A percentile compares a stretch with the other conserved stretches of the same genome.
phyloP scores from a whole-genome alignment of 2,888 invertebrate genomes.

The Drosophila picticornis region DNA sequence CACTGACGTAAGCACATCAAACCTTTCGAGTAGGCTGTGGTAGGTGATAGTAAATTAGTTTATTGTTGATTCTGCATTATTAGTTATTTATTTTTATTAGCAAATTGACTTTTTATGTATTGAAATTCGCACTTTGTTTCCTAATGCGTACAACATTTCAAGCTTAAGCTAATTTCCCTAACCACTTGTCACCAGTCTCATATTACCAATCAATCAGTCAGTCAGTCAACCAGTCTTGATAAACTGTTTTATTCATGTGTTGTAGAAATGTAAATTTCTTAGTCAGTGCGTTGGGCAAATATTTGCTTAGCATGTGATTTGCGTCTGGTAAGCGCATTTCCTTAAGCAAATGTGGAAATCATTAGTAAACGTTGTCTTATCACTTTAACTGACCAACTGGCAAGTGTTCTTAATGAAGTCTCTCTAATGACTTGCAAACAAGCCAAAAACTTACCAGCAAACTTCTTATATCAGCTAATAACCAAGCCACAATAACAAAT shows the following conservation, averaged over 20 bases:
- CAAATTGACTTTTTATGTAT: neutral
- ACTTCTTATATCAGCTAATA: slow-evolving; percentile 27
- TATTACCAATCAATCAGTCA: neutral
- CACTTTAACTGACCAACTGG: slow-evolving; percentile 30
- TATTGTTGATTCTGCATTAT: neutral
- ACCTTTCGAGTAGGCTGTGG: neutral
- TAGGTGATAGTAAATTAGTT: neutral
- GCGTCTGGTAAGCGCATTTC: slow-evolving; percentile 1
- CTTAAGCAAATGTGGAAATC: slow-evolving; percentile 19
- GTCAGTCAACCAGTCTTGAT: neutral
- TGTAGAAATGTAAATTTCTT: neutral
- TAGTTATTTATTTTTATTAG: neutral
- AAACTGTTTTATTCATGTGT: neutral
- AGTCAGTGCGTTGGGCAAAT: neutral
- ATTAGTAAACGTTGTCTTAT: slow-evolving; percentile 34
- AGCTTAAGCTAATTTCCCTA: neutral
- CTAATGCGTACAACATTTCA: neutral
- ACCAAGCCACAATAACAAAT: slow-evolving; percentile 13
- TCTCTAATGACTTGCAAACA: slow-evolving; percentile 65
- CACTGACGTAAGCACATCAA: no score
- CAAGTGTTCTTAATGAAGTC: slow-evolving; percentile 40
- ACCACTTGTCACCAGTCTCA: neutral
- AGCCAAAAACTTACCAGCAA: slow-evolving; percentile 38
- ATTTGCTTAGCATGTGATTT: neutral
- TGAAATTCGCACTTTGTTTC: neutral